Base-by-base conservation (phyloP, 2,888 invertebrate genomes). In the Lordiphosa fenestrarum region DNA sequence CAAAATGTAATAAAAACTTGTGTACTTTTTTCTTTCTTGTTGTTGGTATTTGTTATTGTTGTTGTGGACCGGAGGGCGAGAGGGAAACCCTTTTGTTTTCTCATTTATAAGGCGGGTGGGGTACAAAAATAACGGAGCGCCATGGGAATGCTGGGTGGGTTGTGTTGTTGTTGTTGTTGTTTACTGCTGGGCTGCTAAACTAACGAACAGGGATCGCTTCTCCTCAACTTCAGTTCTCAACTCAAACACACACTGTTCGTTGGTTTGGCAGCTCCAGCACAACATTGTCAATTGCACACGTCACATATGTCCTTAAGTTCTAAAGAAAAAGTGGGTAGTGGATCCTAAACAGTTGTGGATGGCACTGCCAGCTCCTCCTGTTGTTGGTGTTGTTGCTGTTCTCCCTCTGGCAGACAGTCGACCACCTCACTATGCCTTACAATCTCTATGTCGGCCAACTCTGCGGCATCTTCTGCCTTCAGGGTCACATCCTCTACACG, bases 131-230 rank as follows among this genome's bases (percentile, higher is more conserved):
- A 44, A 48, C 56, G 58, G 65, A 53, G 67, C 53, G 58, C 66
- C 53, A 54, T 62, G 57, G 66, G 62, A 75, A 70, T 80, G 76
- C 80, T 73, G 70, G 77, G 80, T 82, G 82, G 76, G 80, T 70
- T 57, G 53, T 58, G 59, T 53, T 53, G 40, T 15, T 15, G 15
- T 15, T 15, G 15, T 15, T 15, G 15, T 48, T 66, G 51, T 49
- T 36, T 44, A 19, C 15, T 57, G 47, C 41, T 40, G 40, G 53
- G 36, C 52, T 49, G 52, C 19, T 37, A 15, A 44, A 9, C 6
- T 12, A 40, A 40, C 10, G 40, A 40, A n/a, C 10, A n/a, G 10
- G 40, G 5, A 4, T 21, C n/a, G 10, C 37, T 37, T 21, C 25
- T 7, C 6, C 30, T 2, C 10, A 2, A 9, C 4, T 23, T 4